Conservation (phyloP, 2,888 invertebrate species). For the Cremastinae sp. region DNA sequence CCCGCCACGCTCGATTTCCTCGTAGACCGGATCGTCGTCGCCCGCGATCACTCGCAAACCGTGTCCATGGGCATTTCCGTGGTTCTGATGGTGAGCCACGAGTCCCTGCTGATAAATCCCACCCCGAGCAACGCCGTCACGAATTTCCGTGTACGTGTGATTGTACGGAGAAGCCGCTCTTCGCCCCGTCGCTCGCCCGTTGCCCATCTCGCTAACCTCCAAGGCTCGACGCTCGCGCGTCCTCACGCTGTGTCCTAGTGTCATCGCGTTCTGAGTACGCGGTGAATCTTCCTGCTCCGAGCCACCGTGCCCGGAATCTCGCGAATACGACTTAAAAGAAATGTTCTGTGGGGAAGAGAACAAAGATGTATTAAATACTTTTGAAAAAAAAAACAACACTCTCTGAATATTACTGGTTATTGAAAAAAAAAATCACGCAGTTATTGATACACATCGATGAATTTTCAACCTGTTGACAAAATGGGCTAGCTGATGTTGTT, state of each 20-base stretch:
- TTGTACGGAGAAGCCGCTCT: conserved; percentile 84
- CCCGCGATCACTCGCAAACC: conserved; percentile 70
- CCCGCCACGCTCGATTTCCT: conserved; percentile 87
- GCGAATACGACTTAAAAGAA: conserved; percentile 90
- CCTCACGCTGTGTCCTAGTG: conserved; percentile 76
- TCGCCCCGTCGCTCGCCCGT: conserved; percentile 80
- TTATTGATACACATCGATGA: too few relatives aligned
- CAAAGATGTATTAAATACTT: not conserved
- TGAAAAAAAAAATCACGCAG: too few relatives aligned
- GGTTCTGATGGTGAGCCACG: conserved; percentile 72
- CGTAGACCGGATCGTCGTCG: conserved; percentile 89
- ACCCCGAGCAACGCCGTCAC: conserved; percentile 79
- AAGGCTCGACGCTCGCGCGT: conserved; percentile 66
- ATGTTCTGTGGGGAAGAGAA: conserved; percentile 85
- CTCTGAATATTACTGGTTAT: too few relatives aligned
- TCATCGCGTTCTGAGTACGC: conserved; percentile 82
- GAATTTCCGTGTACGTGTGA: conserved; percentile 90
- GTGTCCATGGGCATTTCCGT: conserved; percentile 83
- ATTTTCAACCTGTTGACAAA: too few relatives aligned
- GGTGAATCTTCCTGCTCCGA: conserved; percentile 86
- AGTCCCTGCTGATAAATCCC: conserved; percentile 69
- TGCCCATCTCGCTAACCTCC: conserved; percentile 80
- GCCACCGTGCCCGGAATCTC: conserved; percentile 85
- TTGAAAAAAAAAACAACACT: too few relatives aligned
- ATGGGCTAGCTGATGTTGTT: too few relatives aligned